phyloP scores from a whole-genome alignment of 2,888 invertebrate species.

The Morpho achilles region DNA sequence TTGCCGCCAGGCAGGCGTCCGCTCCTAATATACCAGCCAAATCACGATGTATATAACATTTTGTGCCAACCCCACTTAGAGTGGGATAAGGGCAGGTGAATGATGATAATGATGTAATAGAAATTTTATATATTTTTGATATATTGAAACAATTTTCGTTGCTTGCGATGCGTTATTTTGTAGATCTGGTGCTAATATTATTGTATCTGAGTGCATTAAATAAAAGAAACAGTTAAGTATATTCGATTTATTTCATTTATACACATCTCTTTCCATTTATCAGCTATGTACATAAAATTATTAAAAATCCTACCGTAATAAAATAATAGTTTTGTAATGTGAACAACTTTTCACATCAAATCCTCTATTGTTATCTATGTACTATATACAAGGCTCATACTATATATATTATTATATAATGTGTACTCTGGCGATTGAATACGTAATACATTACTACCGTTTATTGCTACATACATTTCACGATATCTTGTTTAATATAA shows the following conservation, averaged over 20 bases:
- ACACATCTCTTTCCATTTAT: constrained; percentile 61
- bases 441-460: constrained; percentile 16
- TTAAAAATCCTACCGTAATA: constrained; percentile 57
- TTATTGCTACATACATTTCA: constrained; percentile 27
- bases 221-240: constrained; percentile 33
- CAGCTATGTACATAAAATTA: constrained; percentile 64
- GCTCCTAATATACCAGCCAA: too few relatives aligned
- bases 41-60: too few relatives aligned
- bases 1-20: too few relatives aligned
- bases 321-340: constrained; percentile 52
- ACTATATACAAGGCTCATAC: constrained; percentile 37
- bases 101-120: too few relatives aligned
- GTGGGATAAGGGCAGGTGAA: too few relatives aligned
- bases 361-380: constrained; percentile 28
- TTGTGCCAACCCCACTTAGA: too few relatives aligned
- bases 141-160: too few relatives aligned
- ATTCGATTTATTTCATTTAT: constrained; percentile 60
- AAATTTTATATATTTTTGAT: too few relatives aligned
- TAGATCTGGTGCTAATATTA: too few relatives aligned
- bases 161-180: too few relatives aligned
- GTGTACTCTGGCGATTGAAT: constrained; percentile 21
- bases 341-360: constrained; percentile 28
- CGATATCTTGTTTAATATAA: constrained; percentile 12
- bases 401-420: constrained; percentile 21
- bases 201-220: constrained; percentile 5